Evolutionary conservation across 2,888 invertebrate species (phyloP).

Genomic region (Patella ulyssiponensis): DNA sequence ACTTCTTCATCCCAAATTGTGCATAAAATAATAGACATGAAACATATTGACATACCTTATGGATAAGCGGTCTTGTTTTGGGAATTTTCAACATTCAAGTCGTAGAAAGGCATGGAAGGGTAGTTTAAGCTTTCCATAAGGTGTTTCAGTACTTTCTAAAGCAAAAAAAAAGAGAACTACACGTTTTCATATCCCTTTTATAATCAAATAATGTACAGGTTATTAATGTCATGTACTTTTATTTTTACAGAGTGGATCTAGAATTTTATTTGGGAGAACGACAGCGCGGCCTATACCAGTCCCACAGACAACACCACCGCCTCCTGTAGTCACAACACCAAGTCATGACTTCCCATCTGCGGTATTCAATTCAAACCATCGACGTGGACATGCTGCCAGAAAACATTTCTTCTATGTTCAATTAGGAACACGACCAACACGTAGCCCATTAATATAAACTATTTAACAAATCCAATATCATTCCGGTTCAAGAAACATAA

Average conservation of each 20-base stretch:
- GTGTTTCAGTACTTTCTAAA: no score
- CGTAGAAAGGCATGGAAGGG: no score
- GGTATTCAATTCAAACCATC: neutral
- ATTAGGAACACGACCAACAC: slow-evolving; percentile 2
- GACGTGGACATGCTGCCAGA: neutral
- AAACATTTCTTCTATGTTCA: slow-evolving; percentile 4
- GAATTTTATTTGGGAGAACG: slow-evolving; percentile 2
- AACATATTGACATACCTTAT: no score
- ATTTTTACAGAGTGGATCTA: neutral
- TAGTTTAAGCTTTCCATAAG: no score
- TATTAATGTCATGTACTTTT: neutral
- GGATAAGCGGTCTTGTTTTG: no score
- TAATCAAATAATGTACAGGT: no score
- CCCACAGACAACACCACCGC: neutral
- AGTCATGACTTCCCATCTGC: neutral
- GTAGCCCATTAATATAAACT: slow-evolving; percentile 5
- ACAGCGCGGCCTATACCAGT: neutral
- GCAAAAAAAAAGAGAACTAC: no score
- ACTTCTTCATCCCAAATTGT: no score
- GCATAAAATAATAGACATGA: no score
- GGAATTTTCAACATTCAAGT: no score
- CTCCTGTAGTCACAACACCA: neutral
- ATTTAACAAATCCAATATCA: neutral
- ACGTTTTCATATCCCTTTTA: no score
- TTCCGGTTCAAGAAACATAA: no score